These are phyloP conservation scores for Malurus leucopterus DNA, from an alignment of 2,797 vertebrate species.

Conservation along the genomic window DNA sequence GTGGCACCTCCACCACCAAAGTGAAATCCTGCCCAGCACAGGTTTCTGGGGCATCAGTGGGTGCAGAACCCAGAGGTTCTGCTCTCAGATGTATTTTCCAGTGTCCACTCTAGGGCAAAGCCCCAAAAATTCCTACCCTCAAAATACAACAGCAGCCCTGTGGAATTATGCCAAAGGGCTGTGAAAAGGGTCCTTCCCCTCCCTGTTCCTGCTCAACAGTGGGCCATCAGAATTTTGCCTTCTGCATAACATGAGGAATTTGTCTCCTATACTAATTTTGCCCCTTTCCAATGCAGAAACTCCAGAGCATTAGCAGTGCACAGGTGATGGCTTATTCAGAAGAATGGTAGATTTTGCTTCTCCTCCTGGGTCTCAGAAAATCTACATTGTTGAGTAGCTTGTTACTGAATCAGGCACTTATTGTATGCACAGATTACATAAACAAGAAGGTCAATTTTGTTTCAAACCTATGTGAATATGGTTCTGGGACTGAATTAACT, in stretches of 20 bases:
- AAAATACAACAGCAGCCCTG: neutral
- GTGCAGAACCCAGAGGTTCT: neutral
- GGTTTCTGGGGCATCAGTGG: neutral
- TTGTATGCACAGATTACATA: conserved; percentile 44
- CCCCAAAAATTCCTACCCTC: neutral
- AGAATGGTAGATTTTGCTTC: neutral
- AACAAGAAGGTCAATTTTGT: conserved; percentile 38
- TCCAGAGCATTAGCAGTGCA: neutral
- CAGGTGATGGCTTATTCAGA: conserved; percentile 36
- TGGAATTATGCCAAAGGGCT: neutral
- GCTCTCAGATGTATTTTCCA: fast-evolving
- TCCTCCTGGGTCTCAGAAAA: neutral
- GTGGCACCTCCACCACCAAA: neutral
- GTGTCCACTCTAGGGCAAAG: neutral
- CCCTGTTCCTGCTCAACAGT: neutral
- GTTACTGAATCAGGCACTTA: conserved; percentile 55
- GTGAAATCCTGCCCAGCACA: neutral
- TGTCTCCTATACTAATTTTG: neutral
- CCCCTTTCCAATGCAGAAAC: neutral
- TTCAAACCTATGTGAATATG: conserved; percentile 36
- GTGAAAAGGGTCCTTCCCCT: neutral
- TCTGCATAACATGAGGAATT: neutral
- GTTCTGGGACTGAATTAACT: conserved; percentile 36
- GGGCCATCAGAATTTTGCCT: neutral
- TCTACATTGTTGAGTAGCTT: conserved; percentile 11